Evolutionary conservation across 2,113 vertebrate species (phyloP), one percentile per base, ranked within the genome.

Genomic region (Atractosteus spatula): DNA sequence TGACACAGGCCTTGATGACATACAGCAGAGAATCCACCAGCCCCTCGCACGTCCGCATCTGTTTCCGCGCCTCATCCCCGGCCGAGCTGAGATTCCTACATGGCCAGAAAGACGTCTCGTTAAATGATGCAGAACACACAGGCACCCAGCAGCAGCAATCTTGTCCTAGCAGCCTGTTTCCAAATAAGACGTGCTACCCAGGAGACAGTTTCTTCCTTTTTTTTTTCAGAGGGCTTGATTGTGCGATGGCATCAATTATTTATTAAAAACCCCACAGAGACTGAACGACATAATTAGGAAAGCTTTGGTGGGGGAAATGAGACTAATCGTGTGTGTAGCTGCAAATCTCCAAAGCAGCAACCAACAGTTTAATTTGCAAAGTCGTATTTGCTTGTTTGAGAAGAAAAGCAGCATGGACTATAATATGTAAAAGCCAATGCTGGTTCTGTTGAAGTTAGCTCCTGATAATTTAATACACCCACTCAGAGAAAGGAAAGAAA

Each of bases 1-100:
- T 98, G 82, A 98, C 96, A 42, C 97, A 99, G 0, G 96, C 96
- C 84, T 98, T 96, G 91, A 99, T 99, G 88, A 99, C 95, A 0
- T 97, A 94, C 2, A 99, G 89, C 75, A 99, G 88, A 0, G 97
- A 98, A 85, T 99, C 97, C 0, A 99, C 95, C 76, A 99, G 89
- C 0, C 97, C 97, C 8, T 99, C 97, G 0, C 97, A 99, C 55
- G 87, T 88, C 44, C 97, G 92, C 95, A 99, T 95, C 79, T 97
- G 96, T 85, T 97, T 99, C 66, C 96, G 92, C 0, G 97, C 96
- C 74, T 99, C 97, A 72, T 99, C 97, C 0, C 97, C 97, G 0
- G 97, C 97, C 0, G 96, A 99, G 85, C 97, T 99, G 71, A 99
- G 91, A 79, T 99, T 99, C 88, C 97, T 99, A 55, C 74, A 66